Evolutionary conservation across 1,140 invertebrate species (phyloP).

Genomic region (Neodiprion pinetum): DNA sequence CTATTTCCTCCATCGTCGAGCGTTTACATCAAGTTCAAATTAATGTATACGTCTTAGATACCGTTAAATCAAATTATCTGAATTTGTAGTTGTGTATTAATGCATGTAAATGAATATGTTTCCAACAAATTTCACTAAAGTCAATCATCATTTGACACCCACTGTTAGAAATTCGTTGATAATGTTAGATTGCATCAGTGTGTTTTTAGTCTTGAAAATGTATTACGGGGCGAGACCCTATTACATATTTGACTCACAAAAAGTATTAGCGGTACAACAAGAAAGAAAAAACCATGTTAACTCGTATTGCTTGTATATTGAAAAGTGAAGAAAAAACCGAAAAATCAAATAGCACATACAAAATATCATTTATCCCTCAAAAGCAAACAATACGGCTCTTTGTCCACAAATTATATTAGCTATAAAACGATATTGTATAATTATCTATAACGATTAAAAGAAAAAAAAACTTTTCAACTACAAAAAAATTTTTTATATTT

Average conservation of each 20-base stretch:
- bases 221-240: neutral
- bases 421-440: neutral
- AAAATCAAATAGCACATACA: neutral
- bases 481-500: neutral
- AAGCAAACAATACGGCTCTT: neutral
- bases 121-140: too few species aligned
- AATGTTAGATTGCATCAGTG: too few species aligned
- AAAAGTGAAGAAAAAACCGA: too few species aligned
- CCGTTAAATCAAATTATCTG: too few species aligned
- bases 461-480: neutral
- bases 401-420: conserved; percentile 5
- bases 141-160: too few species aligned
- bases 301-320: neutral
- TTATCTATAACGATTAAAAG: conserved; percentile 3
- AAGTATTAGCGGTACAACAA: neutral
- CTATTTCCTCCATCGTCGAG: too few species aligned
- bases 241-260: neutral
- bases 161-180: too few species aligned
- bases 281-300: neutral
- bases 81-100: too few species aligned
- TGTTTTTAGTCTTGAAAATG: too few species aligned
- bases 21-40: too few species aligned
- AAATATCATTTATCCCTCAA: neutral
- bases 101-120: too few species aligned
- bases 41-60: too few species aligned